phyloP scores from a whole-genome alignment of 1,140 invertebrate species.

The Pollicipes pollicipes region DNA sequence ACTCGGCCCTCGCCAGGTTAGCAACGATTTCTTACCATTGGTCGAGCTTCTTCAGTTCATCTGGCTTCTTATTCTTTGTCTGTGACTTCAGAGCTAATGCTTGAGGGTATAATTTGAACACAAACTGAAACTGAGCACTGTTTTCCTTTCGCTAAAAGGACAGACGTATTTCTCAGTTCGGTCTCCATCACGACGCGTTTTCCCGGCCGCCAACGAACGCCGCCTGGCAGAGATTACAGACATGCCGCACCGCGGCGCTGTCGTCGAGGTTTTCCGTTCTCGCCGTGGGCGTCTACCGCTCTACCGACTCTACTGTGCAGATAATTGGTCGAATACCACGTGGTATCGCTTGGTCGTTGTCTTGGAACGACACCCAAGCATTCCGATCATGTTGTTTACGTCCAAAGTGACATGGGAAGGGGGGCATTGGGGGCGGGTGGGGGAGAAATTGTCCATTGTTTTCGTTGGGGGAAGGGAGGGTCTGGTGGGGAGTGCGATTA shows the following conservation, averaged over 20 bases:
- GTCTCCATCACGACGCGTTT: neutral
- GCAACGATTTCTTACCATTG: neutral
- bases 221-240: neutral
- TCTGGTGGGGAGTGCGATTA: too few relatives aligned
- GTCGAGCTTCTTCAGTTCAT: conserved; percentile 1
- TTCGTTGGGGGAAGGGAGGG: too few relatives aligned
- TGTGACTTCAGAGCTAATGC: neutral
- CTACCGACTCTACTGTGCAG: neutral
- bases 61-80: neutral
- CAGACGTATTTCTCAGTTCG: neutral
- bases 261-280: neutral
- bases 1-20: neutral
- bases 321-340: neutral
- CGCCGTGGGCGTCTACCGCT: neutral
- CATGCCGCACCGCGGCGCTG: neutral
- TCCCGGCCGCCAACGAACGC: neutral
- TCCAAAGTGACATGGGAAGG: too few relatives aligned
- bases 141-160: neutral
- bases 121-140: neutral
- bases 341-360: neutral
- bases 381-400: neutral
- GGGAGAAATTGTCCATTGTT: too few relatives aligned
- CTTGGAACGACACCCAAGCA: neutral
- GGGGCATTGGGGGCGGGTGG: too few relatives aligned
- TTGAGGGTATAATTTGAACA: neutral